phyloP scores from a whole-genome alignment of 2,113 vertebrate genomes.

The Pelecanus crispus region DNA sequence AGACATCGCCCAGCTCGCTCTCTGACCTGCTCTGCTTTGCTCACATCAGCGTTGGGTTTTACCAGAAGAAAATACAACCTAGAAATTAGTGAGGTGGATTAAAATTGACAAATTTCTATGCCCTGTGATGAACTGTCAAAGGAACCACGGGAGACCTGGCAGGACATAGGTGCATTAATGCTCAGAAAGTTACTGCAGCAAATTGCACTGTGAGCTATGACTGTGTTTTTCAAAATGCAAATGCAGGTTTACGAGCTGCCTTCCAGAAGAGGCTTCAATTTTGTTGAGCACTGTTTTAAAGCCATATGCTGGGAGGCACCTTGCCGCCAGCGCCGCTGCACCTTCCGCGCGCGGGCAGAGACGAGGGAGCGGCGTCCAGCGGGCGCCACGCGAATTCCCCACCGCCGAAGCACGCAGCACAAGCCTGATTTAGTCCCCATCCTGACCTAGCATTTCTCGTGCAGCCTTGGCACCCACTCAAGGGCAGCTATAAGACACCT shows the following conservation, averaged over 20 bases:
- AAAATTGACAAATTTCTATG: neutral
- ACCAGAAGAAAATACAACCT: neutral
- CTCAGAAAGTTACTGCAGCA: neutral
- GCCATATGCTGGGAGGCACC: neutral
- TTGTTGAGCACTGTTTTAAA: neutral
- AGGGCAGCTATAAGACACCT: neutral
- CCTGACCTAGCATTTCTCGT: neutral
- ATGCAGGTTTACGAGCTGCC: neutral
- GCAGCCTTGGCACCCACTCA: neutral
- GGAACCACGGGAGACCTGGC: neutral
- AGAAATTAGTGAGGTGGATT: neutral
- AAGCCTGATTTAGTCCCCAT: neutral
- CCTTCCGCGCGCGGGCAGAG: rapidly evolving
- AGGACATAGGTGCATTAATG: slow-evolving; percentile 14
- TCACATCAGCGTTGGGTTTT: rapidly evolving
- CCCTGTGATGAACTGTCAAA: neutral
- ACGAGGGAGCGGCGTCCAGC: neutral
- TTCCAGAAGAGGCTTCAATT: neutral
- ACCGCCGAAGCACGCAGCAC: neutral
- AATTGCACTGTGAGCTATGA: neutral
- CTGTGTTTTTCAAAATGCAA: neutral
- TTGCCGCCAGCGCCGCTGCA: neutral
- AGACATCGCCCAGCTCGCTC: neutral
- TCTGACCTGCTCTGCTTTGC: neutral
- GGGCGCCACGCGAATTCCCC: neutral